Evolutionary conservation across 1,140 invertebrate genomes (phyloP).

Genomic region (Dendroctonus ponderosae): DNA sequence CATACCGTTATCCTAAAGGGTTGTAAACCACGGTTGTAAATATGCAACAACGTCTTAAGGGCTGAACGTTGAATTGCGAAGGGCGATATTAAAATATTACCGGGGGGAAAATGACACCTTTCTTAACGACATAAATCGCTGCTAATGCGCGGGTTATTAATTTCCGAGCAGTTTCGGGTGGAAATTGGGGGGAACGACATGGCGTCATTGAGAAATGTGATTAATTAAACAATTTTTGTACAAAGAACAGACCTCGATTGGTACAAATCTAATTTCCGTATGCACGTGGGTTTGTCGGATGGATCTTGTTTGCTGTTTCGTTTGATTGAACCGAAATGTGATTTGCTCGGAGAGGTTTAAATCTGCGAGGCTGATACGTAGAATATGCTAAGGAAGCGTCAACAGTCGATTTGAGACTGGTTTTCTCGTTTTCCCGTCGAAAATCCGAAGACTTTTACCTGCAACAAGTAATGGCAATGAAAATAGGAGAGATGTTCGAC

Average conservation of each 20-base stretch:
- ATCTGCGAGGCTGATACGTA: constrained; percentile 34
- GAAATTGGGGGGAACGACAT: not conserved
- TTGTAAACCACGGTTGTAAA: constrained; percentile 35
- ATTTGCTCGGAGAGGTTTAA: constrained; percentile 25
- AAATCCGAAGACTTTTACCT: too few relatives aligned
- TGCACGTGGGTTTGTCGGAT: not conserved
- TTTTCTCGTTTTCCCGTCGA: constrained; percentile 31
- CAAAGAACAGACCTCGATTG: not conserved
- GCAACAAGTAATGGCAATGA: too few relatives aligned
- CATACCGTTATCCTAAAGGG: too few relatives aligned
- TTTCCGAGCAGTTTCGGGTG: constrained; percentile 22
- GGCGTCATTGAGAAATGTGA: constrained; percentile 23
- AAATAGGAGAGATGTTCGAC: too few relatives aligned
- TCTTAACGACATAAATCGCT: constrained; percentile 36
- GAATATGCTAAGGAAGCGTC: constrained; percentile 36
- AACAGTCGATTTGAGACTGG: constrained; percentile 38
- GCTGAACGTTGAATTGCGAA: constrained; percentile 25
- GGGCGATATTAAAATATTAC: constrained; percentile 35
- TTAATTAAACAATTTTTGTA: constrained; percentile 8
- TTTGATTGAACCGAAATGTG: constrained; percentile 37
- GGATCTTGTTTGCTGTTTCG: constrained; percentile 9
- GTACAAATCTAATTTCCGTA: not conserved
- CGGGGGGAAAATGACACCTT: constrained; percentile 34
- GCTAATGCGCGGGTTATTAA: constrained; percentile 34
- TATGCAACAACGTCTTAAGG: constrained; percentile 35